Evolutionary conservation across 2,113 vertebrate species (phyloP), one percentile per base, ranked within the genome.

Genomic region (Patagioenas fasciata): DNA sequence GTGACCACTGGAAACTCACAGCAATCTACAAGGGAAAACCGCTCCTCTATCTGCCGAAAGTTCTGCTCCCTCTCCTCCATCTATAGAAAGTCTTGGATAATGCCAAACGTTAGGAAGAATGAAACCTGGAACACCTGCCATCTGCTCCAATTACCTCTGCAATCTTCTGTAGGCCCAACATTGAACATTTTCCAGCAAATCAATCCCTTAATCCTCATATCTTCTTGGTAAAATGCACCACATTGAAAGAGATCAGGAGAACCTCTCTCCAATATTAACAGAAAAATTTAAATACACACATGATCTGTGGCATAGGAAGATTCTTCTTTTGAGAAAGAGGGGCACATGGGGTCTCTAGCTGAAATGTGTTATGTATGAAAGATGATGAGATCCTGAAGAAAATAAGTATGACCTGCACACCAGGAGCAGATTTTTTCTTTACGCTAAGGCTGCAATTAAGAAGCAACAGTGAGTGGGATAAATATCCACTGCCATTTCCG

Each of bases 181-280:
- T 2, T 0, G 2, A 38, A 36, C 13, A 18, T 25, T 24, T 20
- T 8, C n/a, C 58, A 69, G 31, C 34, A 80, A 26, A 73, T 7
- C 61, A 48, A 19, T 1, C 24, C 10, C 11, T 54, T 2, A 13
- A 20, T 6, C 26, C 42, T 13, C 1, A 0, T 1, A 1, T 10
- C 34, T 17, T 31, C 38, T 7, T 50, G 11, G 28, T 2, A 48
- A 21, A 36, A 28, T 0, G 3, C 32, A 28, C 11, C 12, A 21
- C 0, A 0, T 0, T 2, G 9, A 19, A 61, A 64, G 9, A 13
- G 13, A 36, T 1, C 56, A 13, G 14, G 38, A 56, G 42, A 69
- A 47, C 5, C 54, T 38, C 40, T 18, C 36, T 14, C 38, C 50
- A 23, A 0, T 1, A 6, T 6, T 10, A 56, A 5, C 10, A 32